Evolutionary conservation across 2,888 invertebrate genomes (phyloP), one percentile per base, ranked within the genome.

Genomic region (Miltochrista miniata): DNA sequence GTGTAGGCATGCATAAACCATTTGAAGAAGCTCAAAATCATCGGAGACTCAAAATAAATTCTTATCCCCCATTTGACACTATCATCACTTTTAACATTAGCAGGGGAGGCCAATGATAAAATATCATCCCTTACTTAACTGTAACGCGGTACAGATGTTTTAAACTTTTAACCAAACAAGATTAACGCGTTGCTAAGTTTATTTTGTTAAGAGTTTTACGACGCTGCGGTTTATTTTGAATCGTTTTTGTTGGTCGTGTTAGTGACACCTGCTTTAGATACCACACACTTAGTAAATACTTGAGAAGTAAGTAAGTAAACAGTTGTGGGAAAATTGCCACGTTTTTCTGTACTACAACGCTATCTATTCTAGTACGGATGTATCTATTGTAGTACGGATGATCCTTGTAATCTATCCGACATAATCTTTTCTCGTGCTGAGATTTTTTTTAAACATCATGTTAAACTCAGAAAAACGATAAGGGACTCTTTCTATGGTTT

Each of bases 121-220:
- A 52, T 57, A 68, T 80, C 85, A 84, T 75, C 81, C 81, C 80
- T 79, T 71, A 60, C 68, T 72, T 70, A 60, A 54, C 38, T 50
- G 41, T 46, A 48, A 47, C 44, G 61, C 55, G 54, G 61, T 74
- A 76, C 88, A 87, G 83, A 88, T 88, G 88, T 86, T 87, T 70
- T 69, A 77, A 69, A 72, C 55, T 85, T 70, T 18, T 69, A 77
- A 68, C 73, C 55, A 54, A 58, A 67, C 49, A 51, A 79, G 85
- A 82, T 87, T 87, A 88, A 77, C 84, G 81, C 81, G 68, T 76
- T 68, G 71, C 72, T 64, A 63, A 79, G 89, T 89, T 89, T 90
- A 89, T 90, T 90, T 90, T 76, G 81, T 83, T 87, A 88, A 88
- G 79, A 76, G 83, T 82, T 90, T 90, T 87, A 87, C 81, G 74